These are phyloP conservation scores for Melanophora roralis DNA, from an alignment of 2,888 invertebrate species.

Conservation along the genomic window DNA sequence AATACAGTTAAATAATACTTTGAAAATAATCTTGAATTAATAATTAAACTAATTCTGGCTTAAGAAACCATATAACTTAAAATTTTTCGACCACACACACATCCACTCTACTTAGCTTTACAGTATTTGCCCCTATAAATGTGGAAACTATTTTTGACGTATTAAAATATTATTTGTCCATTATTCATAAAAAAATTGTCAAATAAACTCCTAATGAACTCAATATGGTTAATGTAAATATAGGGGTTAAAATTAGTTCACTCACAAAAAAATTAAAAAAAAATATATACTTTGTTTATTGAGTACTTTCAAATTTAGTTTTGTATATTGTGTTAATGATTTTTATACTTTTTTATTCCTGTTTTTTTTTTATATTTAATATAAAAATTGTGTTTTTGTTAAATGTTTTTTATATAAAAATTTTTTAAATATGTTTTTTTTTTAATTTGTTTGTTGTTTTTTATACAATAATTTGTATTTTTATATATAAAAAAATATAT, in stretches of 20 bases:
- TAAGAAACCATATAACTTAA: slow-evolving; percentile 6
- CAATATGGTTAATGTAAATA: too few species aligned
- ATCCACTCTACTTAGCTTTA: too few species aligned
- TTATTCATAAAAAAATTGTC: too few species aligned
- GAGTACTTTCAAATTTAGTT: too few species aligned
- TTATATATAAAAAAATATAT: slow-evolving; percentile 18
- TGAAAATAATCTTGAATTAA: slow-evolving; percentile 8
- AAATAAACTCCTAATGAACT: too few species aligned
- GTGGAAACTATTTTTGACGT: too few species aligned
- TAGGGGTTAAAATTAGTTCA: too few species aligned
- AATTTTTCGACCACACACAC: neutral
- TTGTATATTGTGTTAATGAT: slow-evolving; percentile 5
- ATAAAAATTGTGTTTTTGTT: slow-evolving; percentile 45
- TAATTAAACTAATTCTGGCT: slow-evolving; percentile 26
- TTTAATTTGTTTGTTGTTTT: slow-evolving; percentile 35
- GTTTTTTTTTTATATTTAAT: slow-evolving; percentile 18
- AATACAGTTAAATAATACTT: slow-evolving; percentile 5
- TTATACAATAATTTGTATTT: slow-evolving; percentile 33
- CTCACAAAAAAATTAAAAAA: neutral
- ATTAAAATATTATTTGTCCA: too few species aligned
- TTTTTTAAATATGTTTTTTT: slow-evolving; percentile 31
- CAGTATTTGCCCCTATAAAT: too few species aligned
- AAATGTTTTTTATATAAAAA: slow-evolving; percentile 38
- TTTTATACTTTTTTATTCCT: slow-evolving; percentile 55
- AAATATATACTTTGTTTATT: neutral